A percentile compares a stretch with the other conserved stretches of the same genome.
Conservation (phyloP, 2,113 vertebrate species). For the Aspidoscelis tigris region DNA sequence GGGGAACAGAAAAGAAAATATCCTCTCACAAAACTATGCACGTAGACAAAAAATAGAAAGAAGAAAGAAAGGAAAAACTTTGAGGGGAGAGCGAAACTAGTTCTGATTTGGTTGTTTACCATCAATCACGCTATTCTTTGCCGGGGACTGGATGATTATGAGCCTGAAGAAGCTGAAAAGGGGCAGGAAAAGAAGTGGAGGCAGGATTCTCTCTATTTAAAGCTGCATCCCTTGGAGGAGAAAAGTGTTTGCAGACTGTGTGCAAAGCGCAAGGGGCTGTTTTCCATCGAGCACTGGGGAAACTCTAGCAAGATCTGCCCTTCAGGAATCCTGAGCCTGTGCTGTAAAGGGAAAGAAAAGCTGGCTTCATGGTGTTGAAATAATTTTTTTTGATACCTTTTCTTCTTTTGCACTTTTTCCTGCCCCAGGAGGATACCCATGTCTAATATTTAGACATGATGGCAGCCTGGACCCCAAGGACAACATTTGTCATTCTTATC, state of each 20-base stretch:
- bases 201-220: constrained; percentile 88
- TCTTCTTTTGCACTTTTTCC: constrained; percentile 31
- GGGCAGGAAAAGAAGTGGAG: constrained; percentile 85
- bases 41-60: background rate
- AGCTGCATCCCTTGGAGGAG: constrained; percentile 77
- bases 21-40: constrained; percentile 40
- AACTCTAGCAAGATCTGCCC: constrained; percentile 22
- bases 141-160: constrained; percentile 82
- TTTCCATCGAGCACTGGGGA: constrained; percentile 27
- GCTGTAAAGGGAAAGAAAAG: constrained; percentile 58
- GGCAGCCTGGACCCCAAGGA: constrained; percentile 75
- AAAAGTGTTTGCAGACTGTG: constrained; percentile 72
- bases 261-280: background rate
- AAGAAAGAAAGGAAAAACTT: constrained; percentile 52
- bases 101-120: constrained; percentile 85
- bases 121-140: constrained; percentile 83
- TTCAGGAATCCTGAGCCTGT: constrained; percentile 67
- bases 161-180: constrained; percentile 80
- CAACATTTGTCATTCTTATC: constrained; percentile 76
- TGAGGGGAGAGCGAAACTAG: constrained; percentile 62
- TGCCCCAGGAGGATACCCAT: constrained; percentile 65
- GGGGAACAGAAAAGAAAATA: constrained; percentile 6
- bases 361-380: constrained; percentile 79
- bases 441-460: constrained; percentile 77
- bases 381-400: constrained; percentile 58